A percentile compares a stretch with the other conserved stretches of the same genome.
Evolutionary conservation across 2,113 vertebrate species (phyloP).

Genomic region (Urocynchramus pylzowi): DNA sequence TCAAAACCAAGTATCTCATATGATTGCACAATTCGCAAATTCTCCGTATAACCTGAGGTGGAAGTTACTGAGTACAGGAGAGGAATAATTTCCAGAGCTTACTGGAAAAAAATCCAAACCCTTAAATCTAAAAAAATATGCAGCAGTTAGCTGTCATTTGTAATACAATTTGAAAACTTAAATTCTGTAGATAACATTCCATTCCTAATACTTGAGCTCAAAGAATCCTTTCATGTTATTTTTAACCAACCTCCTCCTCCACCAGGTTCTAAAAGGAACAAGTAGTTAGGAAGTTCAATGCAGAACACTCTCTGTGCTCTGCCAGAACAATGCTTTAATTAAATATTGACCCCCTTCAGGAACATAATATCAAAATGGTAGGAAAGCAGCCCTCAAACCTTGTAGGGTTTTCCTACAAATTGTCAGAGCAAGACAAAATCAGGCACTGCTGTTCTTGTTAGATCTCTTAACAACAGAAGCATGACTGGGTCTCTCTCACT

Average conservation of each 20-base stretch:
- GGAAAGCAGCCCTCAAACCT: background rate
- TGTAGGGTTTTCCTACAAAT: background rate
- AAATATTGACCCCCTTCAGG: background rate
- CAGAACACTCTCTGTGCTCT: background rate
- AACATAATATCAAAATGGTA: background rate
- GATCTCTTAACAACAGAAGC: background rate
- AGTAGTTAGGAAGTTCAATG: background rate
- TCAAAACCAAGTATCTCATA: background rate
- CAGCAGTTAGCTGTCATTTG: background rate
- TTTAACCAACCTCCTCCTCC: constrained; percentile 19
- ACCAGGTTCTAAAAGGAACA: background rate
- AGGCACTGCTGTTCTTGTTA: background rate
- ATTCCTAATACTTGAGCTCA: background rate
- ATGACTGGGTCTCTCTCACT: background rate
- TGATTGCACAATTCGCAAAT: background rate
- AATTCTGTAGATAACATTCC: background rate
- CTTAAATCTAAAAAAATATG: background rate
- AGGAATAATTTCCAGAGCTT: background rate
- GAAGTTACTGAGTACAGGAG: background rate
- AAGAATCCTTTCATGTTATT: constrained; percentile 14
- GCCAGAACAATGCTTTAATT: background rate
- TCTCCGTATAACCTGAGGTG: background rate
- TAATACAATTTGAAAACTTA: background rate
- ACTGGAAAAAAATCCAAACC: background rate
- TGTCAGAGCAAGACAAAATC: background rate